These are phyloP conservation scores for Nylanderia fulva DNA, from an alignment of 1,140 invertebrate genomes.

Conservation along the genomic window DNA sequence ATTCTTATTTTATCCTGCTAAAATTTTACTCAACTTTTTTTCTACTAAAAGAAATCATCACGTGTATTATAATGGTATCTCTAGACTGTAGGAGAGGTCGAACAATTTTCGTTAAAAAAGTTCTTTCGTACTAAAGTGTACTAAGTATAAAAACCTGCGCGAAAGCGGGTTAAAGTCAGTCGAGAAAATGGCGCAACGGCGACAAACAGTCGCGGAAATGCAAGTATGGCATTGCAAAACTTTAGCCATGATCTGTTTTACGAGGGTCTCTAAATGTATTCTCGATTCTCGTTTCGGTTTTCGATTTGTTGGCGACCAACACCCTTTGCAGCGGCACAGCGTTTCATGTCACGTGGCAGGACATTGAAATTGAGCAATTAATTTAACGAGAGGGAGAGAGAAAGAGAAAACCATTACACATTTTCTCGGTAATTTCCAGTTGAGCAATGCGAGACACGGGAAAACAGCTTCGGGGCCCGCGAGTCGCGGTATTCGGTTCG, in stretches of 20 bases:
- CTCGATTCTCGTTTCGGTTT: conserved; percentile 6
- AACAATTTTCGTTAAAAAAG: not conserved
- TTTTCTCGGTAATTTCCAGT: conserved; percentile 67
- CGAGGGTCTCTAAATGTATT: conserved; percentile 27
- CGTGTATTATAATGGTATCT: not conserved
- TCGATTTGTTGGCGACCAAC: conserved; percentile 33
- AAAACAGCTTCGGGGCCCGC: not conserved
- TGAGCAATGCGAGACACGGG: not conserved
- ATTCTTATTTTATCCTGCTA: not conserved
- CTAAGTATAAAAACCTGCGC: no score
- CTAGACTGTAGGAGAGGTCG: not conserved
- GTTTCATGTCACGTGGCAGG: conserved; percentile 37
- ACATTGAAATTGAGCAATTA: conserved; percentile 72
- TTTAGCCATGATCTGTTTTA: conserved; percentile 26
- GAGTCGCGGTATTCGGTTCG: not conserved
- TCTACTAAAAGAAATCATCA: not conserved
- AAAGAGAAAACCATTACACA: conserved; percentile 43
- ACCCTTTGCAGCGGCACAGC: not conserved
- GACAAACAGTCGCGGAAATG: not conserved
- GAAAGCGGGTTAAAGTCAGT: not conserved
- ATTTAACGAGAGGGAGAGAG: conserved; percentile 67
- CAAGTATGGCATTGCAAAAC: conserved; percentile 39
- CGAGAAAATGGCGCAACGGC: not conserved
- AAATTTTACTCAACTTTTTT: not conserved
- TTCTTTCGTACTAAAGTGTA: not conserved